A percentile compares a stretch with the other conserved stretches of the same genome.
These are phyloP conservation scores for Cygnus atratus DNA, from an alignment of 2,113 vertebrate species.

Conservation along the genomic window DNA sequence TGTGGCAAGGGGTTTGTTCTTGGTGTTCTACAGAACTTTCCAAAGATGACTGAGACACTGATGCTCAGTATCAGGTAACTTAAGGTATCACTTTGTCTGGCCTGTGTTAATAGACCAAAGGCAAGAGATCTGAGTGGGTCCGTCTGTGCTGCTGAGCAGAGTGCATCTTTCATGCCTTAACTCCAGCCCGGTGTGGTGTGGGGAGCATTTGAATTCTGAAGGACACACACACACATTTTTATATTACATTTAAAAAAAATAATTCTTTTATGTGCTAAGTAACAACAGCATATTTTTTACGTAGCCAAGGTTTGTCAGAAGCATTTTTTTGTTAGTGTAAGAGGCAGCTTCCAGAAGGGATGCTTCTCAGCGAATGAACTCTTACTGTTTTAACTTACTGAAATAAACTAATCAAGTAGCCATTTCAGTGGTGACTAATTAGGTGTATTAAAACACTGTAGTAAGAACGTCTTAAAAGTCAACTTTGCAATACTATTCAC, in stretches of 20 bases:
- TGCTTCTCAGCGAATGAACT: neutral
- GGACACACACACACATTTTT: rapidly evolving
- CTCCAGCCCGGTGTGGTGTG: rapidly evolving
- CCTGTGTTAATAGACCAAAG: neutral
- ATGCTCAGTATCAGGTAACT: neutral
- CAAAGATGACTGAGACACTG: neutral
- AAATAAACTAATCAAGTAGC: neutral
- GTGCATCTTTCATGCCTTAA: neutral
- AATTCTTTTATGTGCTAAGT: neutral
- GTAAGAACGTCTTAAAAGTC: neutral
- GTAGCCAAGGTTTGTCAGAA: neutral
- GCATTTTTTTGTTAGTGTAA: neutral
- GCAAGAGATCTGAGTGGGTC: neutral
- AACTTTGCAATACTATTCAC: neutral
- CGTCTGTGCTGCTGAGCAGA: neutral
- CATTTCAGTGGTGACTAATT: neutral
- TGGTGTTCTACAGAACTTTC: neutral
- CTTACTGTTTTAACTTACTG: neutral
- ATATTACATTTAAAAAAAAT: neutral
- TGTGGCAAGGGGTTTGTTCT: neutral
- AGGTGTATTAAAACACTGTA: neutral
- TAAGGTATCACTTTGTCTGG: rapidly evolving
- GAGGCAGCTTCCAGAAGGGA: neutral
- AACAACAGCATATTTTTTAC: rapidly evolving
- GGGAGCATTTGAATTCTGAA: neutral